Base-by-base conservation (phyloP, 2,797 vertebrate genomes). In the Intellagama lesueurii region DNA sequence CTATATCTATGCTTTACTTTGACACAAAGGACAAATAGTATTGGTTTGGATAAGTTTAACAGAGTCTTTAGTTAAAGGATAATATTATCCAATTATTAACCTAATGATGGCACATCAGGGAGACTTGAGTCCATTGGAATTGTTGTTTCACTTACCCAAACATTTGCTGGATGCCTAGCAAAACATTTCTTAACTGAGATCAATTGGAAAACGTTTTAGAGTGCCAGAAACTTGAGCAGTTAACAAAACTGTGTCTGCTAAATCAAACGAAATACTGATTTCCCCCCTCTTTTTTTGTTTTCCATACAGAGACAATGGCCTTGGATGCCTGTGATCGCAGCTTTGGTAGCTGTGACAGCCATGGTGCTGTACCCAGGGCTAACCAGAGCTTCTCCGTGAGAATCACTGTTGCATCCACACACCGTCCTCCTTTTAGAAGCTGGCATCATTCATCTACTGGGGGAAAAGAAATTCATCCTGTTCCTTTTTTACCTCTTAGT, bases 261-360 rank as follows among this genome's bases (percentile, higher is more conserved):
- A 96, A 96, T 49, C 95, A 94, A 95, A 96, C 96, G 92, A 96
- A 96, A 96, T 96, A 95, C 88, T 97, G 96, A 97, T 96, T 97
- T 95, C 95, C 94, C 95, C 94, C 96, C 94, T 85, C 11, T n/a
- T 96, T 95, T 96, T 95, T 97, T 97, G 95, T 95, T 94, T 95
- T 96, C 94, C 93, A 96, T 95, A 96, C 98, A 99, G 99, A 98
- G 97, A 95, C 97, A 97, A 96, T 99, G 99, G 98, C 98, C 98
- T 97, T 99, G 99, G 99, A 98, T 99, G 98, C 98, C 99, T 96
- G 97, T 98, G 97, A 97, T 99, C 96, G 99, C 98, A 92, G 98
- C 98, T 97, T 98, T 99, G 98, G 98, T 99, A 92, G 98, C 98
- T 90, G 98, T 98, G 96, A 98, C 98, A 91, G 98, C 98, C 92